Conservation (phyloP, 2,888 invertebrate genomes). For the Oxytorus armatus region DNA sequence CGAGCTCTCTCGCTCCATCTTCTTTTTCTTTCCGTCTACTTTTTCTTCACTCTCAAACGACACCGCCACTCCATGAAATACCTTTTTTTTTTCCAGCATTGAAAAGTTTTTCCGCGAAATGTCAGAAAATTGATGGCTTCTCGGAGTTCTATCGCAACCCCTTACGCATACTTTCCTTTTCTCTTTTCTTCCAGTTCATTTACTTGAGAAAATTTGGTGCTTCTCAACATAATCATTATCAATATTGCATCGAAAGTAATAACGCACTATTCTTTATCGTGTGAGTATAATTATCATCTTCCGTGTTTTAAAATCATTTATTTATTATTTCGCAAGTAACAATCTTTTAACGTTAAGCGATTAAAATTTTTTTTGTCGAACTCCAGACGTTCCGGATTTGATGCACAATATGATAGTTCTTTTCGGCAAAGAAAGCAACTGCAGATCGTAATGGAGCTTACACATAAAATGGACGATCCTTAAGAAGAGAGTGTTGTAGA, state of each 20-base stretch:
- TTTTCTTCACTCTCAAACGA: slow-evolving; percentile 33
- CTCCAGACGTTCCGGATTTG: too few relatives aligned
- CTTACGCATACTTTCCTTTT: not conserved
- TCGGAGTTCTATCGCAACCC: not conserved
- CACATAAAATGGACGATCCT: slow-evolving; percentile 23
- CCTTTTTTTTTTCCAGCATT: slow-evolving; percentile 33
- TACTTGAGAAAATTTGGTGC: not conserved
- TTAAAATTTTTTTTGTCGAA: too few relatives aligned
- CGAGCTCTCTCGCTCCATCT: slow-evolving; percentile 55
- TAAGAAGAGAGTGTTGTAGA: slow-evolving; percentile 12
- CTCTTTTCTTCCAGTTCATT: not conserved
- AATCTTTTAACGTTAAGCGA: too few relatives aligned
- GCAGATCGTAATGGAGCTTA: slow-evolving; percentile 13
- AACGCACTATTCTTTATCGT: not conserved
- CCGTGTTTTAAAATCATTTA: too few relatives aligned
- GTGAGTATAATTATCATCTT: too few relatives aligned
- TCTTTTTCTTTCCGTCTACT: slow-evolving; percentile 45
- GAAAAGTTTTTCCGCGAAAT: slow-evolving; percentile 30
- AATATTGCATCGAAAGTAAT: too few relatives aligned
- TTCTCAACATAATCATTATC: too few relatives aligned
- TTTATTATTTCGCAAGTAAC: too few relatives aligned
- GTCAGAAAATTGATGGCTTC: slow-evolving; percentile 27
- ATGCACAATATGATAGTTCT: slow-evolving; percentile 28
- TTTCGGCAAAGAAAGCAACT: slow-evolving; percentile 7
- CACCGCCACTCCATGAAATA: slow-evolving; percentile 38